Conservation (phyloP, 2,797 vertebrate species). For the Onychomys arenicola region DNA sequence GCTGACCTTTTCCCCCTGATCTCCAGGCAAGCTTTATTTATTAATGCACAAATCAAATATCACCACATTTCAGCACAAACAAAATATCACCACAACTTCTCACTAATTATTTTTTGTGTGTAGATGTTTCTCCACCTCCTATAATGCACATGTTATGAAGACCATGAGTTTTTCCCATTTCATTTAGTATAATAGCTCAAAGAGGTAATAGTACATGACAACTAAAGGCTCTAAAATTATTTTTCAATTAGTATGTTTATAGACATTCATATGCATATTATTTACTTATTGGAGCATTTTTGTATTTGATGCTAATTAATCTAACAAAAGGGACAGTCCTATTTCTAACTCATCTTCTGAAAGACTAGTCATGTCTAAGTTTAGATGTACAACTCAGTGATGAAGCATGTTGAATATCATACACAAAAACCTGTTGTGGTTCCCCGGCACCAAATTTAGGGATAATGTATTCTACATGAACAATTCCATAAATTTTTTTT, state of each 20-base stretch:
- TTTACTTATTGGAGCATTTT: not conserved
- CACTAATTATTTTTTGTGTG: not conserved
- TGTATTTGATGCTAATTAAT: not conserved
- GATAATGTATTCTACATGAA: not conserved
- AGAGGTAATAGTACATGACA: not conserved
- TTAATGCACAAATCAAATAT: too few species aligned
- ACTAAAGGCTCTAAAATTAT: not conserved
- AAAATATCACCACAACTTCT: too few species aligned
- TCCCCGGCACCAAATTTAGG: not conserved
- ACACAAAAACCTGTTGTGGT: not conserved
- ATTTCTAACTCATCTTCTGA: not conserved
- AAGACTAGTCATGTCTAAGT: not conserved
- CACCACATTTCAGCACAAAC: too few species aligned
- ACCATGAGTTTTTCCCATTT: not conserved
- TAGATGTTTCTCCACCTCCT: not conserved
- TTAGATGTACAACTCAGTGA: not conserved
- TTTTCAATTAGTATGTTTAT: not conserved
- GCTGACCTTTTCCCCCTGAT: too few species aligned
- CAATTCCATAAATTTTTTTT: not conserved
- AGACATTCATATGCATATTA: not conserved
- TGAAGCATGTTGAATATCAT: not conserved
- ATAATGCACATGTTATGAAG: not conserved
- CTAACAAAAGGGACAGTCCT: not conserved
- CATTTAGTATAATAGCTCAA: not conserved
- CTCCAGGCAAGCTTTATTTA: too few species aligned